Percentiles rank a stretch among this genome's conserved stretches.
Evolutionary conservation across 2,888 invertebrate genomes (phyloP).

Genomic region (Cyclophora punctaria): DNA sequence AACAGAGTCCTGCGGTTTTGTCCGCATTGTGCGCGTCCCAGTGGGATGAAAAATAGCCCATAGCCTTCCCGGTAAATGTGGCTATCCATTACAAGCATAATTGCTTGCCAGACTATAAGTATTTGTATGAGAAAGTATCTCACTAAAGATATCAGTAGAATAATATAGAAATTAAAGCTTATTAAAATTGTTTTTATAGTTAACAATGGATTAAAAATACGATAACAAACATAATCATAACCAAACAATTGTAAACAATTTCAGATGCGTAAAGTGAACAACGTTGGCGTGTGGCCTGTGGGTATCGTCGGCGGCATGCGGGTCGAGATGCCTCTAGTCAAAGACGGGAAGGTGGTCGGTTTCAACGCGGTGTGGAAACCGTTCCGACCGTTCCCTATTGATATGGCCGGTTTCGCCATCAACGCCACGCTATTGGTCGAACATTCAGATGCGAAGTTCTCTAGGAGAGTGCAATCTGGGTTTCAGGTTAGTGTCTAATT

Average conservation of each 20-base stretch:
- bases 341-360: constrained; percentile 69
- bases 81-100: too few species aligned
- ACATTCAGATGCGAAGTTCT: constrained; percentile 84
- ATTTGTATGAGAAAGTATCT: too few species aligned
- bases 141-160: too few species aligned
- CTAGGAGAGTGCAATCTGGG: constrained; percentile 89
- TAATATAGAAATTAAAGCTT: too few species aligned
- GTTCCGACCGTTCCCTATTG: constrained; percentile 93
- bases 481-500: constrained; percentile 76
- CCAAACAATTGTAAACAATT: not conserved
- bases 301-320: constrained; percentile 96
- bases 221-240: too few species aligned
- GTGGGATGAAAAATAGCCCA: too few species aligned
- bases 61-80: too few species aligned
- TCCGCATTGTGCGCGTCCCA: too few species aligned
- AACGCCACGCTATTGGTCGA: constrained; percentile 83
- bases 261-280: constrained; percentile 86
- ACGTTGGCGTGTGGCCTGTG: constrained; percentile 95
- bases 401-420: constrained; percentile 98
- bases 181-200: too few species aligned
- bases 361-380: constrained; percentile 90
- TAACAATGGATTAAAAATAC: too few species aligned
- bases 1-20: too few species aligned
- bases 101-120: too few species aligned
- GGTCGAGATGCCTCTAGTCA: constrained; percentile 91